Percentiles rank a stretch among this genome's conserved stretches.
Evolutionary conservation across 2,888 invertebrate species (phyloP).

Genomic region (Oxycera nigricornis): DNA sequence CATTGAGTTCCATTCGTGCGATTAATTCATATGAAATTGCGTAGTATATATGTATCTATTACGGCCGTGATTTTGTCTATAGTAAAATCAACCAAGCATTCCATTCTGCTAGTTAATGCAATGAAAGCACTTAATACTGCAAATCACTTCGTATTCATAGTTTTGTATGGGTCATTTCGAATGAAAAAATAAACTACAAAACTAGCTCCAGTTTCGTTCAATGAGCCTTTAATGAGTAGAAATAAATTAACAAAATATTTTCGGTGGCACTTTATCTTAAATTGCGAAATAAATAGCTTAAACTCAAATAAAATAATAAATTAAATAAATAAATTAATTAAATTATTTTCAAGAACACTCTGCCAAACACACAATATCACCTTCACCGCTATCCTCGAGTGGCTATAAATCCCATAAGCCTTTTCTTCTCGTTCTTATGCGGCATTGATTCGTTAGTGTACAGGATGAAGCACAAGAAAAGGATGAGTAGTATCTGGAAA

Average conservation of each 20-base stretch:
- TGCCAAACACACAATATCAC: neutral
- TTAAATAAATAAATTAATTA: too few species aligned
- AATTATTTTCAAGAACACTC: neutral
- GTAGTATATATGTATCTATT: neutral
- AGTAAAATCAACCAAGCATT: neutral
- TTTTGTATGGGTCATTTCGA: too few species aligned
- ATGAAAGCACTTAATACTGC: neutral
- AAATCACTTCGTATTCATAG: neutral
- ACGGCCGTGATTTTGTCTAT: neutral
- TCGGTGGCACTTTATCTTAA: neutral
- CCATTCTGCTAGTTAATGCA: neutral
- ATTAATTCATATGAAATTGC: neutral
- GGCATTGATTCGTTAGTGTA: neutral
- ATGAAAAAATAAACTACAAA: too few species aligned
- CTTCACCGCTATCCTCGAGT: slow-evolving; percentile 13
- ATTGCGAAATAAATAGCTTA: neutral
- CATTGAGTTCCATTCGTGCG: neutral
- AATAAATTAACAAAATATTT: neutral
- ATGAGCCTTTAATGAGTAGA: neutral
- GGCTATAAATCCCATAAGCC: slow-evolving; percentile 9
- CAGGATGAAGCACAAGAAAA: slow-evolving; percentile 20
- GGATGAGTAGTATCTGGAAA: slow-evolving; percentile 6
- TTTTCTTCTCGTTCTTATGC: neutral
- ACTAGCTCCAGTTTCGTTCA: too few species aligned
- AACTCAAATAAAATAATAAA: too few species aligned